phyloP scores from a whole-genome alignment of 2,797 vertebrate genomes.

The Oreortyx pictus region DNA sequence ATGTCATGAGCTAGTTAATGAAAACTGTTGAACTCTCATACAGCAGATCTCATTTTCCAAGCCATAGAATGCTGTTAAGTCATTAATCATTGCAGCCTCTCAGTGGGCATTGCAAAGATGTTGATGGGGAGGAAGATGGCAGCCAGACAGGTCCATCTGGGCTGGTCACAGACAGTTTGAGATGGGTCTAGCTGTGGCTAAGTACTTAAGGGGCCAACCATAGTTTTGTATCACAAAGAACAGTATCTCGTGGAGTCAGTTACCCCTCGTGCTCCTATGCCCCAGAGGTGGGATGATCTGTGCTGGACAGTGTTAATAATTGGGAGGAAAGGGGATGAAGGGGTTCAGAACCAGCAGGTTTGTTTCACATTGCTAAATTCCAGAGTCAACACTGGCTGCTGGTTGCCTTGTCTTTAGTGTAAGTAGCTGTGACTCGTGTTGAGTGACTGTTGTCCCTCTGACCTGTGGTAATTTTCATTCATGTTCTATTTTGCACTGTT shows the following conservation, averaged over 20 bases:
- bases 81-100: background rate
- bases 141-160: background rate
- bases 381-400: background rate
- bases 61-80: background rate
- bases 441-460: background rate
- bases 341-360: background rate
- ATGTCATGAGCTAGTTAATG: conserved; percentile 8
- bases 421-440: background rate
- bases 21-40: background rate
- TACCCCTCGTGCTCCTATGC: background rate
- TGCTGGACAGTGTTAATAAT: background rate
- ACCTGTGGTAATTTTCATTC: background rate
- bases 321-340: background rate
- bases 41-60: background rate
- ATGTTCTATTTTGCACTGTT: background rate
- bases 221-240: background rate
- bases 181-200: background rate
- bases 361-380: background rate
- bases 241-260: background rate
- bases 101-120: background rate
- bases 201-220: background rate
- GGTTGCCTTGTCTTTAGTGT: background rate
- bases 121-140: background rate
- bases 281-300: background rate
- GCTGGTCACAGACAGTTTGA: background rate